Conservation (phyloP, 2,888 invertebrate species). For the Rhorus exstirpatorius region DNA sequence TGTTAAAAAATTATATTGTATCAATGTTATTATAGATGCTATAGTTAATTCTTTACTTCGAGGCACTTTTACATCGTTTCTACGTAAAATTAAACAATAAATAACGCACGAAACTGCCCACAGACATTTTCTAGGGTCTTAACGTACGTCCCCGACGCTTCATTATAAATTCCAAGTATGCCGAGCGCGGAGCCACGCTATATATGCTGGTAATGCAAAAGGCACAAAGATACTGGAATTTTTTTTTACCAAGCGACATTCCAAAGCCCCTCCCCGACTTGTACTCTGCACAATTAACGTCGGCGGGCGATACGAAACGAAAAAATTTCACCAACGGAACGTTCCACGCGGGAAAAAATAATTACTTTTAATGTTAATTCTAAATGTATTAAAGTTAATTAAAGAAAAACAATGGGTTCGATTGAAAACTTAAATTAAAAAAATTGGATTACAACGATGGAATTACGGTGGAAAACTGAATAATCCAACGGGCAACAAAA, state of each 20-base stretch:
- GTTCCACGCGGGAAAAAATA: background rate
- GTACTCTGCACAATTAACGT: background rate
- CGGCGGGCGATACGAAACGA: background rate
- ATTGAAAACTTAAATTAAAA: too few relatives aligned
- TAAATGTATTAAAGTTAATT: background rate
- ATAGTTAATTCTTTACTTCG: background rate
- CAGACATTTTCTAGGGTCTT: background rate
- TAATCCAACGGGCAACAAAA: too few relatives aligned
- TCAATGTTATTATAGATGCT: background rate
- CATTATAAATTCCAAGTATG: constrained; percentile 20
- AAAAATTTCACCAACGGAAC: background rate
- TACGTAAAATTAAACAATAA: background rate
- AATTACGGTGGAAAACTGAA: too few relatives aligned
- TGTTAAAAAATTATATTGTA: background rate
- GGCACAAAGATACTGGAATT: background rate
- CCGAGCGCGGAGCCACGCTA: background rate
- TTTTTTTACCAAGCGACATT: background rate
- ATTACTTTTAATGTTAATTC: too few relatives aligned
- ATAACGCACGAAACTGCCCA: background rate
- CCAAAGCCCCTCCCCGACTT: background rate
- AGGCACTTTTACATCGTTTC: background rate
- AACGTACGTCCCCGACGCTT: background rate
- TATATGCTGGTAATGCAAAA: background rate
- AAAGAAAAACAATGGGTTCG: too few relatives aligned
- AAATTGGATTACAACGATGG: too few relatives aligned